These are phyloP conservation scores for Gymnocypris eckloni DNA, from an alignment of 2,797 vertebrate species.

Conservation along the genomic window DNA sequence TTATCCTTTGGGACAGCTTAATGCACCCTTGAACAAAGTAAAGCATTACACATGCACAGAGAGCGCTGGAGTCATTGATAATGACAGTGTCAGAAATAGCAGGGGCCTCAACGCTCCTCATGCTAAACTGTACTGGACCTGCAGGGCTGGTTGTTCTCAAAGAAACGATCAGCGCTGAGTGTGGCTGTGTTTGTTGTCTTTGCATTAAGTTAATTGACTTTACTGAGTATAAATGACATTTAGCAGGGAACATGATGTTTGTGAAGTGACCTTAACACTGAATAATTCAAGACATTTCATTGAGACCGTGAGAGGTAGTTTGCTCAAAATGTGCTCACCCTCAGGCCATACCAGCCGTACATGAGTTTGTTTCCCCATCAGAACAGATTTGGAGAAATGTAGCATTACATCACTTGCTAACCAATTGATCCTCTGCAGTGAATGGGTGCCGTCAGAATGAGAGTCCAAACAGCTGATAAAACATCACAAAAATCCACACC, in stretches of 20 bases:
- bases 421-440: background rate
- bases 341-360: background rate
- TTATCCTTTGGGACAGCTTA: constrained; percentile 70
- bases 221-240: background rate
- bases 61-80: constrained; percentile 61
- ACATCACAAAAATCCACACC: background rate
- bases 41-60: constrained; percentile 70
- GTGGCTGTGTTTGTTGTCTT: constrained; percentile 2
- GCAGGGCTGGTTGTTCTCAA: background rate
- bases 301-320: background rate
- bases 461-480: background rate
- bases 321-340: background rate
- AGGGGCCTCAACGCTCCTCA: constrained; percentile 10
- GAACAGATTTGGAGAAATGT: background rate
- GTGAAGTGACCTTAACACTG: background rate
- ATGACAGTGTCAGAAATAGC: constrained; percentile 35
- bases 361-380: background rate
- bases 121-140: constrained; percentile 6
- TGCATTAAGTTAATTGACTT: constrained; percentile 6
- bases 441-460: background rate
- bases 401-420: background rate
- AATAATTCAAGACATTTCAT: background rate
- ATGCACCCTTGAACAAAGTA: constrained; percentile 63
- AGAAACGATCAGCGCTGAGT: background rate
- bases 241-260: background rate